phyloP scores from a whole-genome alignment of 2,113 vertebrate genomes.

The Ginglymostoma cirratum region DNA sequence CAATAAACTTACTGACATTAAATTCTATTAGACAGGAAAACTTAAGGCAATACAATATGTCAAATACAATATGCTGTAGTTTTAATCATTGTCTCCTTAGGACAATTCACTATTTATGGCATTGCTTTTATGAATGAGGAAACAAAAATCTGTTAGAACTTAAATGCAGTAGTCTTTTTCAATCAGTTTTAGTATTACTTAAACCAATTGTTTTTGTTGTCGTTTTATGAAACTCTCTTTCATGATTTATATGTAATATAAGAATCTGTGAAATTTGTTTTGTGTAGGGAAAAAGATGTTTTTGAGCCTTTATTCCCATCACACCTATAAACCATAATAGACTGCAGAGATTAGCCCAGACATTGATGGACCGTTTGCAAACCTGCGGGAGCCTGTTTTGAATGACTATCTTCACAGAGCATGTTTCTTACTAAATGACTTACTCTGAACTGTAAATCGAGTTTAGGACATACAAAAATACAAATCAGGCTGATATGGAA shows the following conservation, averaged over 20 bases:
- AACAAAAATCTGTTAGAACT: not conserved
- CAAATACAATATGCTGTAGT: not conserved
- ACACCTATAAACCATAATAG: not conserved
- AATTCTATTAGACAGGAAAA: not conserved
- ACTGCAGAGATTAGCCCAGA: not conserved
- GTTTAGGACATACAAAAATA: not conserved
- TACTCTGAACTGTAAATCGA: not conserved
- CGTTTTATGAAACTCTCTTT: not conserved
- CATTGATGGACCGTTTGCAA: not conserved
- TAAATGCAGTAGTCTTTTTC: not conserved
- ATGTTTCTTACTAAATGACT: not conserved
- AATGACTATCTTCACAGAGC: not conserved
- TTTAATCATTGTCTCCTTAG: not conserved
- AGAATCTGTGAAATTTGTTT: not conserved
- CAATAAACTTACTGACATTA: not conserved
- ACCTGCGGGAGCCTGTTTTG: not conserved
- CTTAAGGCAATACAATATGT: conserved; percentile 8
- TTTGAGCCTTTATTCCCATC: not conserved
- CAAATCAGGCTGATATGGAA: not conserved
- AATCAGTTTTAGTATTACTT: not conserved
- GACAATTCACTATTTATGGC: not conserved
- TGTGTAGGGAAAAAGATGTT: not conserved
- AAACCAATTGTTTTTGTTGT: not conserved
- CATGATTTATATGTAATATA: not conserved
- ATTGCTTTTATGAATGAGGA: not conserved